Evolutionary conservation across 1,140 invertebrate genomes (phyloP), one percentile per base, ranked within the genome.

Genomic region (Drosophila leontia): DNA sequence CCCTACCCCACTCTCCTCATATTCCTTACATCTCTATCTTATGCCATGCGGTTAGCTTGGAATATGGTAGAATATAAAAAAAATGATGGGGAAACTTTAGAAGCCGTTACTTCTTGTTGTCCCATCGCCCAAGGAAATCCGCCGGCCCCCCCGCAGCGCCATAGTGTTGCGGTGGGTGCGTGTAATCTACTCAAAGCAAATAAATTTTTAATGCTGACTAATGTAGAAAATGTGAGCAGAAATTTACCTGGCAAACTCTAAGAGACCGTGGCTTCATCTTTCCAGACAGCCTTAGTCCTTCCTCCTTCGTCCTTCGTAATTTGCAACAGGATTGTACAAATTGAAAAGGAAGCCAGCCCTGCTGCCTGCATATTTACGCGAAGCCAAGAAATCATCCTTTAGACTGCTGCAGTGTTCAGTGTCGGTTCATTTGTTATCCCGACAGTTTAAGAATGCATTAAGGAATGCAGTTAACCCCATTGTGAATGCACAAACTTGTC

Each of bases 181-280:
- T 78, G 84, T 88, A 87, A 87, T 87, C 84, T 87, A 87, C 84
- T 80, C 85, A 87, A 84, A 80, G 84, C 85, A 90, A 88, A 88
- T 87, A 90, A 84, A 87, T 87, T 84, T 84, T 88, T 87, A 87
- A 87, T 87, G 84, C 75, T 88, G 85, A 88, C 84, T 87, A 87
- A 87, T 87, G 84, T 84, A 84, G 80, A 84, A 88, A 87, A 84
- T 87, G 84, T 80, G 84, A 82, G 58, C 80, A 70, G 77, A 80
- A 80, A 84, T 84, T 87, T 87, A 88, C 84, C 84, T 85, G 82
- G 63, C 41, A 55, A 45, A 32, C 58, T 71, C 58, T 64, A 65
- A 68, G 57, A 62, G 57, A 65, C 57, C 29, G 12, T 35, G 57
- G 39, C 57, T 26, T 65, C 57, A 35, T 17, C 19, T 64, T 61